phyloP scores from a whole-genome alignment of 2,888 invertebrate genomes.

The Spodoptera littoralis region DNA sequence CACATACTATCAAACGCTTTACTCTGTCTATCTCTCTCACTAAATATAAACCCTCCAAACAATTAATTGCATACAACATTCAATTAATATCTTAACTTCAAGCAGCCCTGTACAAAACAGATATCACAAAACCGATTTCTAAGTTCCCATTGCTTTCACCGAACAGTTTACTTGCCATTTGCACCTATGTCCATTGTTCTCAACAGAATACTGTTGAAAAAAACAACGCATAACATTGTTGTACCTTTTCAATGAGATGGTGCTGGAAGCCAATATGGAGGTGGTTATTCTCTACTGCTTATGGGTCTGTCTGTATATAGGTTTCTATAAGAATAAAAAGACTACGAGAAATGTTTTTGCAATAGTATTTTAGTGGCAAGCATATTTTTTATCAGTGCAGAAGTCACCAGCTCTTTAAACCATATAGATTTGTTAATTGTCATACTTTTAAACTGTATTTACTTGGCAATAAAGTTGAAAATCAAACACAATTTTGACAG shows the following conservation, averaged over 20 bases:
- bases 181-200: slow-evolving; percentile 76
- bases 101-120: slow-evolving; percentile 55
- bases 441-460: too few species aligned
- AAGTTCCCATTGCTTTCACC: slow-evolving; percentile 82
- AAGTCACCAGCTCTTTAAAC: too few species aligned
- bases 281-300: not conserved
- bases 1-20: not conserved
- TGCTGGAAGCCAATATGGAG: not conserved
- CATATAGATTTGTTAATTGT: too few species aligned
- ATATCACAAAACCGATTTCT: slow-evolving; percentile 74
- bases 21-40: not conserved
- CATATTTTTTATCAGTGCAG: too few species aligned
- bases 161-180: slow-evolving; percentile 71
- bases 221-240: slow-evolving; percentile 17
- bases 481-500: too few species aligned
- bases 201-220: slow-evolving; percentile 46
- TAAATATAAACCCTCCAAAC: slow-evolving; percentile 22
- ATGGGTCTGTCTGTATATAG: not conserved
- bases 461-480: too few species aligned
- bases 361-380: not conserved
- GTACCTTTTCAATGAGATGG: slow-evolving; percentile 14
- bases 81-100: slow-evolving; percentile 34
- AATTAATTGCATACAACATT: slow-evolving; percentile 29
- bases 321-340: not conserved
- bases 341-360: not conserved